Evolutionary conservation across 2,797 vertebrate species (phyloP), one percentile per base, ranked within the genome.

Genomic region (Orestias chungarensis): DNA sequence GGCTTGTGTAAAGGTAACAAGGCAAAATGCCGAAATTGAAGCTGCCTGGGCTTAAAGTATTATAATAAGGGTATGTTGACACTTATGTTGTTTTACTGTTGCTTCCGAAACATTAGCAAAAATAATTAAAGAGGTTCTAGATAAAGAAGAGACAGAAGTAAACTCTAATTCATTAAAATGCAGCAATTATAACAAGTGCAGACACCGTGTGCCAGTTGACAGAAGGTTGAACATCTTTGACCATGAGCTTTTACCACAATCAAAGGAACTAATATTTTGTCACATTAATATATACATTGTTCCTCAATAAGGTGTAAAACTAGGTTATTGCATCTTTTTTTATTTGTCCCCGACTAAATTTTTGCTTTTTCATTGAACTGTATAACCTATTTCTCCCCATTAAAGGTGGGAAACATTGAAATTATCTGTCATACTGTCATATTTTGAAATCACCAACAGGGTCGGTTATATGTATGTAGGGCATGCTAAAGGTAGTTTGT

Each of bases 401-500:
- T 64, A 64, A 64, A 62, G 11, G 23, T 42, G 11, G 35, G 35
- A 40, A 17, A 62, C 38, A 42, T 25, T 62, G 38, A 62, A 11
- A 59, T 35, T 3, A 57, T 57, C 10, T 33, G 5, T 59, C 33
- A 59, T 35, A 8, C 29, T n/a, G 12, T 25, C 6, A 0, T 40
- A 62, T 62, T 62, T 42, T n/a, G 33, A 61, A 33, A n/a, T 50
- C 47, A 50, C 47, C 47, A 62, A 62, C 59, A 62, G 11, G 20
- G 14, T 25, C 8, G 40, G 38, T 62, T n/a, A 15, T 12, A n/a
- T 62, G 20, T 62, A 15, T 42, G n/a, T 27, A 42, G 17, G 25
- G 72, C 65, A 44, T 70, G 73, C 57, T 74, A 52, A 70, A 71
- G 66, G 12, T 67, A 11, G 80, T 20, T 69, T 17, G 59, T 66